Conservation (phyloP, 2,797 vertebrate species). For the Girardinus metallicus region DNA sequence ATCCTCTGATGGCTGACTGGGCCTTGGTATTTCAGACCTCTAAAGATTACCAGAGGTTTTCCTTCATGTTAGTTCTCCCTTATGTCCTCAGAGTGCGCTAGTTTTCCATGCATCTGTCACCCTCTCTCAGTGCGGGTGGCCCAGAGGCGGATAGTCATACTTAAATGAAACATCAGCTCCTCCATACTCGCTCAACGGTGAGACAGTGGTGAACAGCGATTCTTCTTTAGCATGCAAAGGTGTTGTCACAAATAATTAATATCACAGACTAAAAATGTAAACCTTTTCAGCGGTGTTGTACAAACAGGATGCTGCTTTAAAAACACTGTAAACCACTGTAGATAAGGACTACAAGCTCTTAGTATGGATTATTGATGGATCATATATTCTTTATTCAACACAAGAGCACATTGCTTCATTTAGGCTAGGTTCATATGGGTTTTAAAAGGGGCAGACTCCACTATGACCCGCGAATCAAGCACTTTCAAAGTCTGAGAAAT, state of each 20-base stretch:
- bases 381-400: conserved; percentile 68
- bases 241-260: conserved; percentile 47
- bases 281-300: conserved; percentile 31
- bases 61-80: not conserved
- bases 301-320: conserved; percentile 13
- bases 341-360: conserved; percentile 40
- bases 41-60: conserved; percentile 2
- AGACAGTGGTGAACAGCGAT: conserved; percentile 24
- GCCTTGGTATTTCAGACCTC: conserved; percentile 23
- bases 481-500: not conserved
- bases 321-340: conserved; percentile 31
- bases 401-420: conserved; percentile 23
- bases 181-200: conserved; percentile 8
- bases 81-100: conserved; percentile 2
- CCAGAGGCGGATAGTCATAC: conserved; percentile 41
- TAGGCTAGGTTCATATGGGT: conserved; percentile 23
- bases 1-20: conserved; percentile 38
- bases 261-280: conserved; percentile 24
- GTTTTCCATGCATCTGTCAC: not conserved
- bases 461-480: not conserved
- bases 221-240: not conserved
- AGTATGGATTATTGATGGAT: conserved; percentile 71
- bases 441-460: not conserved
- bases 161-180: conserved; percentile 55
- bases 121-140: conserved; percentile 11